Base-by-base conservation (phyloP, 2,888 invertebrate species). In the Polyploca ridens region DNA sequence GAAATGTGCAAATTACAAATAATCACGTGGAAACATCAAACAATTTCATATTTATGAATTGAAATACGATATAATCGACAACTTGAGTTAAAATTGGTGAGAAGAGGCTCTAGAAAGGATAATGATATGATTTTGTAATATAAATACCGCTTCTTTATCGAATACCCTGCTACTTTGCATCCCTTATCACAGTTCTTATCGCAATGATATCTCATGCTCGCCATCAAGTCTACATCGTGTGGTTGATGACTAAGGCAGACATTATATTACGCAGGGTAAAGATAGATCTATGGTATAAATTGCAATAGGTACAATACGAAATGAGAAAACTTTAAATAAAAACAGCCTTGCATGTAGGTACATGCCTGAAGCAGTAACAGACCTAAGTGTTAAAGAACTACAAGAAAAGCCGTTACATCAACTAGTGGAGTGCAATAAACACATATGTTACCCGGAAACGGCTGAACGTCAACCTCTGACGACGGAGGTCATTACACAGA, bases 401-500 rank as follows among this genome's bases (percentile, higher is more conserved):
- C 33, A 35, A 33, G 58, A 33, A 33, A 58, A 58, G n/a, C 58
- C n/a, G 35, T 8, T 14, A 33, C 54, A 57, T 64, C 44, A 64
- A 62, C 61, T 64, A 64, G 61, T 58, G 27, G 38, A 41, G 61
- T 58, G 54, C 60, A 44, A 41, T 35, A 61, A 41, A 54, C 54
- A 19, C 54, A 19, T 19, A 54, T 19, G 10, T 19, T 41, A 61
- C 61, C 41, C 44, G 61, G 61, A 61, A 61, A 16, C 35, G 14
- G 38, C 16, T 16, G 35, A n/a, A 35, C 33, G 35, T 38, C 35
- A 59, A 57, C 59, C 27, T 49, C n/a, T 19, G 54, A n/a, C 19
- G 19, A 62, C 35, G 16, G 59, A 66, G 66, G 65, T 63, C 66
- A 57, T 54, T 54, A 62, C 35, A 62, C 60, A 54, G 63, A 60